These are phyloP conservation scores for Phasia obesa DNA, from an alignment of 2,888 invertebrate genomes.

Conservation along the genomic window DNA sequence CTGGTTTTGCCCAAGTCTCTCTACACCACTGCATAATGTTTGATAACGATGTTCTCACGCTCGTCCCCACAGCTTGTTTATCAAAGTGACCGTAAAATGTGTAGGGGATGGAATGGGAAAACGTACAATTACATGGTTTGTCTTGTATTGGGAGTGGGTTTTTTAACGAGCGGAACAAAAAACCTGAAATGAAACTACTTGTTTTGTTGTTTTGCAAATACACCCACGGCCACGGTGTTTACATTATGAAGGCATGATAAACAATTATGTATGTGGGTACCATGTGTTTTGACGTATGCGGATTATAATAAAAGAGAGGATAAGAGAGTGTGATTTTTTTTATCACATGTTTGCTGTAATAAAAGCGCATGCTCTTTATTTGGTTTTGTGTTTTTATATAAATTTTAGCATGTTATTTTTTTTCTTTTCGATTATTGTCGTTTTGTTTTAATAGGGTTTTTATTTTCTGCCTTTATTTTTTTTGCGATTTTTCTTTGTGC, in stretches of 20 bases:
- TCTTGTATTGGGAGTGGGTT: constrained; percentile 15
- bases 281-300: constrained; percentile 2
- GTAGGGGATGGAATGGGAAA: constrained; percentile 24
- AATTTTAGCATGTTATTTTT: constrained; percentile 4
- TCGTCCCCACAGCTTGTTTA: not conserved
- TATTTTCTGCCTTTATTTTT: constrained; percentile 10
- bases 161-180: constrained; percentile 2
- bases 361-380: constrained; percentile 45
- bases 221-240: constrained; percentile 38
- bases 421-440: not conserved
- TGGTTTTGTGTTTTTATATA: constrained; percentile 16
- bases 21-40: not conserved
- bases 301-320: not conserved
- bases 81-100: constrained; percentile 26
- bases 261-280: too few species aligned
- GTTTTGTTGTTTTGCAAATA: constrained; percentile 31
- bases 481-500: not conserved
- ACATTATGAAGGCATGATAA: not conserved
- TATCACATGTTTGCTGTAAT: not conserved
- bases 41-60: not conserved
- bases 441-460: not conserved
- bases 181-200: constrained; percentile 12
- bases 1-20: not conserved
- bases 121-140: constrained; percentile 3
- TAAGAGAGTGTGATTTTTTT: not conserved